phyloP scores from a whole-genome alignment of 2,113 vertebrate genomes.

The Microcebus ravelobensis region DNA sequence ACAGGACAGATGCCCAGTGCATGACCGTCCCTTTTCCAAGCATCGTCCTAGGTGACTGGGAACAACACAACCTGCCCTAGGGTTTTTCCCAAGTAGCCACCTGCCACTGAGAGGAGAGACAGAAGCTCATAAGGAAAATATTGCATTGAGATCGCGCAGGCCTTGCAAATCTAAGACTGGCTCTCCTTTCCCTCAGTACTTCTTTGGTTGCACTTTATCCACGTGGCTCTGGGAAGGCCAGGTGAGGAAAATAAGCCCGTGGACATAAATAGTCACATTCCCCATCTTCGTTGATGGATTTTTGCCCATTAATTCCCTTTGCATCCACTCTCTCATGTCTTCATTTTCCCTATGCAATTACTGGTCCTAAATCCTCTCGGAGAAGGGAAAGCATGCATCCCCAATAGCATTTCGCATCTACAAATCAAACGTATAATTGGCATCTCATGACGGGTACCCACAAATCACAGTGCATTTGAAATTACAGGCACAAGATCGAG shows the following conservation, averaged over 20 bases:
- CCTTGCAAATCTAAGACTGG: not conserved
- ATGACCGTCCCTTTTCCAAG: too few relatives aligned
- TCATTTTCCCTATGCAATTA: constrained; percentile 72
- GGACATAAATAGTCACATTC: constrained; percentile 11
- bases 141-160: not conserved
- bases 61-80: not conserved
- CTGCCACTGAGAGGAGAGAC: not conserved
- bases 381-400: constrained; percentile 56
- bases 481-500: constrained; percentile 63
- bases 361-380: constrained; percentile 65
- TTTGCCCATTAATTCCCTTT: constrained; percentile 63
- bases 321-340: not conserved
- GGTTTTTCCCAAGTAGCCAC: not conserved
- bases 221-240: not conserved
- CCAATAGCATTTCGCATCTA: constrained; percentile 70
- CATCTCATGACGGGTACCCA: constrained; percentile 70
- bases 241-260: constrained; percentile 48
- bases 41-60: not conserved
- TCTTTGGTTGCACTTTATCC: constrained; percentile 28
- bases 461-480: constrained; percentile 77
- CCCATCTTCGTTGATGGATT: constrained; percentile 40
- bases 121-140: not conserved
- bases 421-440: constrained; percentile 77
- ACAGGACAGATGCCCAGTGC: accelerated
- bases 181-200: not conserved